Evolutionary conservation across 2,797 vertebrate species (phyloP).

Genomic region (Thaleichthys pacificus): DNA sequence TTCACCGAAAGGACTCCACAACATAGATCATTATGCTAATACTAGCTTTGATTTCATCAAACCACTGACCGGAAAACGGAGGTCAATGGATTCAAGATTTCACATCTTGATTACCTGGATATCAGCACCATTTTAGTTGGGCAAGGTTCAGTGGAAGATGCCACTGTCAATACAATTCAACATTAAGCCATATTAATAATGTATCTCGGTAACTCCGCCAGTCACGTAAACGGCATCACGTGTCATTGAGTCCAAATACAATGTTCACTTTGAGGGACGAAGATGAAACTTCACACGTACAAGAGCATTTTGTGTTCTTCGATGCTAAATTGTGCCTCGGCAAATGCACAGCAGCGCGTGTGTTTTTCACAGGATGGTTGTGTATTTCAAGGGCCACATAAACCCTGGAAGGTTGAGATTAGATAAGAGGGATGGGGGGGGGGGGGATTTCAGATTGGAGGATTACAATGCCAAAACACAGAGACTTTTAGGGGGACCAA

Average conservation of each 20-base stretch:
- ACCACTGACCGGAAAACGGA: not conserved
- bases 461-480: slow-evolving; percentile 39
- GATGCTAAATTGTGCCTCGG: slow-evolving; percentile 53
- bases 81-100: slow-evolving; percentile 20
- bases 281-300: too few species aligned
- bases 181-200: not conserved
- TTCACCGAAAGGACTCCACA: not conserved
- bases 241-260: too few species aligned
- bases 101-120: slow-evolving; percentile 9
- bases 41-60: slow-evolving; percentile 5
- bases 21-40: slow-evolving; percentile 10
- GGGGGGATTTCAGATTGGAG: slow-evolving; percentile 44
- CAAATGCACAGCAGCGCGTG: slow-evolving; percentile 36
- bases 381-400: slow-evolving; percentile 54
- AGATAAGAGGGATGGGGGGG: slow-evolving; percentile 44
- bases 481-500: slow-evolving; percentile 47
- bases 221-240: too few species aligned
- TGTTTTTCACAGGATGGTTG: not conserved
- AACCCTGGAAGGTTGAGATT: slow-evolving; percentile 39
- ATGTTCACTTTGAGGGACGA: too few species aligned
- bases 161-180: slow-evolving; percentile 15
- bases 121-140: slow-evolving; percentile 15
- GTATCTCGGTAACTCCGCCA: too few species aligned
- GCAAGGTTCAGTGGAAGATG: slow-evolving; percentile 5
- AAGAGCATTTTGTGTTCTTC: slow-evolving; percentile 28